Evolutionary conservation across 1,140 invertebrate species (phyloP), one percentile per base, ranked within the genome.

Genomic region (Formica selysi): DNA sequence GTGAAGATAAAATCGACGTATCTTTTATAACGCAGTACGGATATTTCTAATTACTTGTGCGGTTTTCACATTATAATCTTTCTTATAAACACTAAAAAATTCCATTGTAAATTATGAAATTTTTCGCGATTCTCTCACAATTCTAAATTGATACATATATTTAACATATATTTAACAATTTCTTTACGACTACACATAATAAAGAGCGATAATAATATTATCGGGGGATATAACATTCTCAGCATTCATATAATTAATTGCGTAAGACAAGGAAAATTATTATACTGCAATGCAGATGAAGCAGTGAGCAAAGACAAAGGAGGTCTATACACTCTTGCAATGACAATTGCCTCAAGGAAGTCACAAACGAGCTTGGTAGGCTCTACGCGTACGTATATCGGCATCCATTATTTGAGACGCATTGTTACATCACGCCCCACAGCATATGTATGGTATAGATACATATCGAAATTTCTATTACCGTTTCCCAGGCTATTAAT

Each of bases 401-500:
- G 38, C 57, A 73, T 83, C 54, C 29, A 62, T 59, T 73, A 61
- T 36, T 83, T 76, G 67, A 74, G 74, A 44, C 41, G 62, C 85
- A 81, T 86, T 88, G 68, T 78, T 89, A 54, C 29, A 62, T 64
- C 61, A 19, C 76, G 29, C 57, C 61, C 80, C 73, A 73, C 51
- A 36, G 41, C 64, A 44, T 83, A 57, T 44, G 22, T 38, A n/a
- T n/a, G n/a, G 22, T 38, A 51, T 67, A 70, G 89, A 90, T 90
- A 86, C 81, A 3, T 85, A 92, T 91, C 89, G 87, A 91, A 92
- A 92, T 92, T 92, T 89, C 90, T 87, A 89, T 91, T 90, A 91
- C 76, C 84, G 81, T 87, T 89, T 91, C 90, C 78, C 22, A 22
- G 22, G 22, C 22, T 22, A 22, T 22, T 22, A 22, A 22, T 22